Evolutionary conservation across 2,888 invertebrate species (phyloP).

Genomic region (Lasioglossum vierecki): DNA sequence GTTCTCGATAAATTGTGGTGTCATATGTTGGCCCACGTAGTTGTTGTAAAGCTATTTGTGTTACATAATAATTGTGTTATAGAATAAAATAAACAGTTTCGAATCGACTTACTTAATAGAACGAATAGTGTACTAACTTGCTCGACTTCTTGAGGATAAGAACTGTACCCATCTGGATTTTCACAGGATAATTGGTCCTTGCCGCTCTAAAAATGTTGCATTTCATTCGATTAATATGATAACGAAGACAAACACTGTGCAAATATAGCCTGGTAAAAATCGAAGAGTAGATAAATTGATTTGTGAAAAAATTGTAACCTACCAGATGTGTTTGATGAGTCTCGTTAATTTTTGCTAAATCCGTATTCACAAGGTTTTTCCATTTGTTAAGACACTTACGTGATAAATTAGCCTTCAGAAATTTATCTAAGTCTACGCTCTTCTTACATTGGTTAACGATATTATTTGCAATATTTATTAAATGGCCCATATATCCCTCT

Average conservation of each 20-base stretch:
- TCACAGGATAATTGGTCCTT: slow-evolving; percentile 70
- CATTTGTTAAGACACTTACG: slow-evolving; percentile 81
- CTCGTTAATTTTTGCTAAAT: slow-evolving; percentile 79
- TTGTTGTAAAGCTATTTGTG: slow-evolving; percentile 78
- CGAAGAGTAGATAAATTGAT: background rate
- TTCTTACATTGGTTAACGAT: slow-evolving; percentile 85
- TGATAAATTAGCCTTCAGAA: slow-evolving; percentile 85
- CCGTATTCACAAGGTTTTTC: slow-evolving; percentile 75
- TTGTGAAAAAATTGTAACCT: slow-evolving; percentile 36
- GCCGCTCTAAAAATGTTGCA: slow-evolving; percentile 65
- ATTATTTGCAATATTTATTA: slow-evolving; percentile 87
- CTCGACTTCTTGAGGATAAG: slow-evolving; percentile 68
- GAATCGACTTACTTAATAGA: background rate
- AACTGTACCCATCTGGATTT: slow-evolving; percentile 73
- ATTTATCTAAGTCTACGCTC: slow-evolving; percentile 85
- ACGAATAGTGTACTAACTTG: slow-evolving; percentile 42
- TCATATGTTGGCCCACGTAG: slow-evolving; percentile 88
- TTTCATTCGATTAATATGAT: background rate
- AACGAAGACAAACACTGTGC: background rate
- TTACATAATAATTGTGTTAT: slow-evolving; percentile 14
- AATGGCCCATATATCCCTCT: slow-evolving; percentile 88
- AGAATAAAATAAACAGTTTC: slow-evolving; percentile 5
- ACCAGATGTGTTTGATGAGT: slow-evolving; percentile 80
- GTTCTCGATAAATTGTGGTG: slow-evolving; percentile 86
- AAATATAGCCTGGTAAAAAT: slow-evolving; percentile 15